Evolutionary conservation across 1,140 invertebrate genomes (phyloP), one percentile per base, ranked within the genome.

Genomic region (Orius insidiosus): DNA sequence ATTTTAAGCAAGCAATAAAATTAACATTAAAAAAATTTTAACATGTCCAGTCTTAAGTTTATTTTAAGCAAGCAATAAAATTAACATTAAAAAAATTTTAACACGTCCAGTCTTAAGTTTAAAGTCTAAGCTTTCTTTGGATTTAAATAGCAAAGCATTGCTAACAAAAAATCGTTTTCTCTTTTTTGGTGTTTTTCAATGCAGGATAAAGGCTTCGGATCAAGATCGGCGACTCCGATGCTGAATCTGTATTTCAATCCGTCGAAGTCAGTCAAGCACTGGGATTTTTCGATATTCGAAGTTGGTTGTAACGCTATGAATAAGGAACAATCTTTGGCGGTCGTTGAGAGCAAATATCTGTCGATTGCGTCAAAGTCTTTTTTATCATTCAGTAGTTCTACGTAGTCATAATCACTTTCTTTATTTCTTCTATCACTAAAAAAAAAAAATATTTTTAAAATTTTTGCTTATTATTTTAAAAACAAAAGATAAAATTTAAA

Each of bases 251-350:
- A 70, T n/a, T 50, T 54, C 2, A 53, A 50, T 11, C 59, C 56
- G 30, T 62, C 53, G 10, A 63, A 52, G 42, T 67, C 54, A 52
- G 58, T 13, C n/a, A 45, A 30, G 3, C 7, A 7, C 7, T 24
- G 24, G 7, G 24, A 24, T 19, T 38, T 39, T 11, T 36, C 39
- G 16, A 35, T 41, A 47, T 50, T 24, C 30, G 37, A 33, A 13
- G 60, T 50, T 58, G 60, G 56, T 48, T 59, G 61, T 56, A 72
- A 69, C 16, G 67, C 57, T 19, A 72, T 60, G 51, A 72, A 61
- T 50, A 73, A 66, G 1, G 70, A 72, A 50, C 71, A 73, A 55
- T 73, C 71, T 50, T 63, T 70, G 0, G 68, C 67, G 3, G 64
- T 69, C 7, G 63, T 60, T 18, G 65, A 67, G 19, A 72, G 49